Evolutionary conservation across 2,113 vertebrate species (phyloP), one percentile per base, ranked within the genome.

Genomic region (Barbus barbus): DNA sequence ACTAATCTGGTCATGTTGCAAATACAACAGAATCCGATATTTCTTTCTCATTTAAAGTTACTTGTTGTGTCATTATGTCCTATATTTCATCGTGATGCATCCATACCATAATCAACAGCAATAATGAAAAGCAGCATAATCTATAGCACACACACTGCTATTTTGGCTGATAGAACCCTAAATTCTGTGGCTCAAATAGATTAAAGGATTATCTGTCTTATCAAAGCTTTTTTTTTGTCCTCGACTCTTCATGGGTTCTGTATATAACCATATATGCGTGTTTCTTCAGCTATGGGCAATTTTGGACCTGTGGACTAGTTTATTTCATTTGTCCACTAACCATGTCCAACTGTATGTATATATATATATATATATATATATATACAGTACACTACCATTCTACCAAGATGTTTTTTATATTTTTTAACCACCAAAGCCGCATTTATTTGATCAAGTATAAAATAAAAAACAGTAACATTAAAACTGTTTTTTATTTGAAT

Each of bases 141-240:
- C 69, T 72, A 72, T 72, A 72, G 44, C n/a, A 22, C 69, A 44
- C 44, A 36, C 2, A 72, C 38, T 72, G 36, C 69, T 22, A 44
- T 44, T 72, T 72, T 41, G 69, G 36, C 38, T 44, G 36, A 24
- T 72, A 38, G 69, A 22, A 72, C 69, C 69, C 38, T 72, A 72
- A 72, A 72, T 72, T 72, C 36, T 72, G 36, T 72, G 69, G 36
- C 36, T 72, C 36, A 24, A 44, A 44, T 72, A 72, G 69, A 72
- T 72, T 72, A 72, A 72, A 72, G 69, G 69, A 72, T 72, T 72
- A 72, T 72, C 11, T 41, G 69, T 24, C 1, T 44, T 71, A n/a
- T 71, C 67, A 71, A 41, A 71, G 33, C 67, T 71, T 41, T 71
- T n/a, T n/a, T n/a, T 41, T 72, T 72, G 69, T 44, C 69, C 22